Evolutionary conservation across 2,888 invertebrate genomes (phyloP), one percentile per base, ranked within the genome.

Genomic region (Endomychus coccineus): DNA sequence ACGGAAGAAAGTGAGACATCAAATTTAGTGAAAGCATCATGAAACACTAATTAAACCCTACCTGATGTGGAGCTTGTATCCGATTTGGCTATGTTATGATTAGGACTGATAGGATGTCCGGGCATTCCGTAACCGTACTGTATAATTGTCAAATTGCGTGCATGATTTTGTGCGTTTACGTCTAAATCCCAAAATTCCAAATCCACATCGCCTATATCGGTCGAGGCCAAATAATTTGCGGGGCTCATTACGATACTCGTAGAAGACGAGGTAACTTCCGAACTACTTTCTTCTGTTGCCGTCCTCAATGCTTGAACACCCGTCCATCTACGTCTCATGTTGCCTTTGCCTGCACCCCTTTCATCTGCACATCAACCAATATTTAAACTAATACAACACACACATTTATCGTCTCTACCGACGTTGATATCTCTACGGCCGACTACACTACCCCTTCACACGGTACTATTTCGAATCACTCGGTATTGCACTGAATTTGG

Each of bases 131-230:
- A 64, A 41, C 63, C 64, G 48, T 60, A 62, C 47, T 61, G 62
- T 40, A 62, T 56, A 35, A 62, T 55, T 16, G 54, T 51, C 28
- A 62, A 42, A 29, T 52, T 51, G 35, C 60, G 44, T 25, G 54
- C 46, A 25, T 42, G 59, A 42, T 60, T 60, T 45, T 61, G 70
- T 43, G 65, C 64, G 56, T 75, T 75, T 34, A 76, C 60, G 56
- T 78, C 77, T 56, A 78, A 61, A 55, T 85, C 84, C 88, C 88
- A 89, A 50, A 88, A 72, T 58, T 87, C 88, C 47, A 85, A 72
- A 55, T 85, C 84, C 43, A 84, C 84, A 49, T 73, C 72, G 43
- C 78, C 80, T 62, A 83, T 83, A 51, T 84, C 83, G 12, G 83
- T 78, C 49, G 84, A 83, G 47, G 77, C 77, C 47, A 84, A 71